Percentiles rank a stretch among this genome's conserved stretches.
Conservation (phyloP, 2,888 invertebrate genomes). For the Ypsolopha scabrella region DNA sequence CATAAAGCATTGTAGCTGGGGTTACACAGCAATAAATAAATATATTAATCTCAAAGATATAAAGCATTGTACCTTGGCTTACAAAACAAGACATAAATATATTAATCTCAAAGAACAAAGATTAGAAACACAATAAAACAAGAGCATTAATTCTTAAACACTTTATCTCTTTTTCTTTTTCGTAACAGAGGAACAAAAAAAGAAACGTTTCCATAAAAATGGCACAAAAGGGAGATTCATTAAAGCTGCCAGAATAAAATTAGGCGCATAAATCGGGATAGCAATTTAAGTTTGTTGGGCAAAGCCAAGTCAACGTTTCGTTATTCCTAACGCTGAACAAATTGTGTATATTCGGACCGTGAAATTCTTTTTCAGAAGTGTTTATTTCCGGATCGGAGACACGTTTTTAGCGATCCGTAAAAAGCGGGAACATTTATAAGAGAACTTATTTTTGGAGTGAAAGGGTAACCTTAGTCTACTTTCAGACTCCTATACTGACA, state of each 20-base stretch:
- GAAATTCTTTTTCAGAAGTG: slow-evolving; percentile 7
- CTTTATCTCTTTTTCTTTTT: slow-evolving; percentile 1
- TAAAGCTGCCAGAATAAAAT: slow-evolving; percentile 18
- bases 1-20: too few species aligned
- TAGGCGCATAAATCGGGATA: slow-evolving; percentile 18
- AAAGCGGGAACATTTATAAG: too few species aligned
- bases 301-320: slow-evolving; percentile 6
- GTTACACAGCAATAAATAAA: too few species aligned
- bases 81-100: too few species aligned
- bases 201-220: slow-evolving; percentile 7
- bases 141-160: neutral
- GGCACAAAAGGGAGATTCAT: slow-evolving; percentile 15
- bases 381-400: neutral
- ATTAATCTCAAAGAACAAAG: neutral
- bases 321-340: slow-evolving; percentile 2
- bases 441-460: too few species aligned
- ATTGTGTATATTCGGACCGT: slow-evolving; percentile 7
- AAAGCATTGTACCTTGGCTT: too few species aligned
- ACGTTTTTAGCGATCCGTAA: neutral
- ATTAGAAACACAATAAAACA: slow-evolving; percentile 1
- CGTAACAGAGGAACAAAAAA: slow-evolving; percentile 8
- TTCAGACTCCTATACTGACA: too few species aligned
- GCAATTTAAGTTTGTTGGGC: slow-evolving; percentile 21
- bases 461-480: too few species aligned
- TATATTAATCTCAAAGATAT: too few species aligned